Evolutionary conservation across 2,888 invertebrate species (phyloP).

Genomic region (Xestobium rufovillosum): DNA sequence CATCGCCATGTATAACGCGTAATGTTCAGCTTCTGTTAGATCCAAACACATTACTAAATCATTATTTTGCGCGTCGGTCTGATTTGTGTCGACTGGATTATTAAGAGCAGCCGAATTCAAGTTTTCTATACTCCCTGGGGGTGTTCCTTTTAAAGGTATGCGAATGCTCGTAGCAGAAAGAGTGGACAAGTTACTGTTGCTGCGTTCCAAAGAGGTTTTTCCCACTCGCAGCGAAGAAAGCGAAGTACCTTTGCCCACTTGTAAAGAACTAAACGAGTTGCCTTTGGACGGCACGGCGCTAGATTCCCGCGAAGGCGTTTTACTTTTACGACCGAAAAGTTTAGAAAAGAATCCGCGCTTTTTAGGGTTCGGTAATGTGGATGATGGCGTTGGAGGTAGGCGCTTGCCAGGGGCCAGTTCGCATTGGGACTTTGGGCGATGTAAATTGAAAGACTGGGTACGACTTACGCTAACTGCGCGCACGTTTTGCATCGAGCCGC

Average conservation of each 20-base stretch:
- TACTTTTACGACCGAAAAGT: slow-evolving; percentile 52
- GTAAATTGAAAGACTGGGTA: slow-evolving; percentile 35
- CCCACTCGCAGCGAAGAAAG: slow-evolving; percentile 1
- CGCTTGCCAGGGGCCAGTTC: slow-evolving; percentile 47
- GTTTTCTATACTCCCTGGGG: slow-evolving; percentile 7
- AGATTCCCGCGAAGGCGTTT: slow-evolving; percentile 38
- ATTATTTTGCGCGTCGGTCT: slow-evolving; percentile 19
- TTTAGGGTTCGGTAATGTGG: slow-evolving; percentile 48
- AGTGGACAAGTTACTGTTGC: slow-evolving; percentile 40
- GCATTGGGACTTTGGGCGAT: slow-evolving; percentile 35
- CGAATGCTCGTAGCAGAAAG: slow-evolving; percentile 47
- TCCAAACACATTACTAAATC: slow-evolving; percentile 49
- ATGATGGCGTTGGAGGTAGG: slow-evolving; percentile 47
- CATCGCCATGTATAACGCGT: slow-evolving; percentile 77
- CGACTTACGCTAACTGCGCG: slow-evolving; percentile 28
- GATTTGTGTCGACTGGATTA: neutral
- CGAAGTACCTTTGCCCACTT: too few relatives aligned
- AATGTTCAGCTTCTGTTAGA: slow-evolving; percentile 80
- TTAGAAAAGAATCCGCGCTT: slow-evolving; percentile 59
- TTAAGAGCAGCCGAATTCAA: neutral
- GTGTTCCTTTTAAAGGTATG: slow-evolving; percentile 55
- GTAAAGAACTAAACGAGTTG: slow-evolving; percentile 4
- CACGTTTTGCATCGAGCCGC: slow-evolving; percentile 24
- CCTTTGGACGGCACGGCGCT: slow-evolving; percentile 27
- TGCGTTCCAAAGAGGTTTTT: slow-evolving; percentile 28